Evolutionary conservation across 1,140 invertebrate species (phyloP).

Genomic region (Apis cerana): DNA sequence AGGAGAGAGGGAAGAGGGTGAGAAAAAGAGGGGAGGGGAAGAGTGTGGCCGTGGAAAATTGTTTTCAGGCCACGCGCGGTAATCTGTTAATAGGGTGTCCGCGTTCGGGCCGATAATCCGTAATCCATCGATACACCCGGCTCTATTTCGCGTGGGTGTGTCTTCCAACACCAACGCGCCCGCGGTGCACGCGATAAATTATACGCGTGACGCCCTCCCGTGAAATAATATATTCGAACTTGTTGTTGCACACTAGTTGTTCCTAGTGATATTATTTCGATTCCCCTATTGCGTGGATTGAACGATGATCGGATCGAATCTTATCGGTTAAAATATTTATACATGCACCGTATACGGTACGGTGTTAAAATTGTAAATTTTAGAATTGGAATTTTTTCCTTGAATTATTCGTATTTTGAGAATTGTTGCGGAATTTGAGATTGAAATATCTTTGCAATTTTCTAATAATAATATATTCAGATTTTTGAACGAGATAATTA

Average conservation of each 20-base stretch:
- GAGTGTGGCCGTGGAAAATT: conserved; percentile 71
- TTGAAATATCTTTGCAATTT: too few relatives aligned
- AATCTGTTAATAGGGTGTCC: conserved; percentile 77
- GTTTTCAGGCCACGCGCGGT: conserved; percentile 67
- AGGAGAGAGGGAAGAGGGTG: background rate
- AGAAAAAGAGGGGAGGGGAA: background rate
- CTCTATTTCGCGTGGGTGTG: background rate
- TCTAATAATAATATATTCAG: too few relatives aligned
- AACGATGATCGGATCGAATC: too few relatives aligned
- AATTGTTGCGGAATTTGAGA: too few relatives aligned
- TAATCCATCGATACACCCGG: conserved; percentile 71
- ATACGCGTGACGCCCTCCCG: background rate
- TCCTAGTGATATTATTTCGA: background rate
- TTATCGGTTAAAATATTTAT: background rate
- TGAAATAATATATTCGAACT: background rate
- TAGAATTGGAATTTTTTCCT: too few relatives aligned
- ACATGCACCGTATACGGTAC: too few relatives aligned
- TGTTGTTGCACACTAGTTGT: background rate
- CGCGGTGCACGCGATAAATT: background rate
- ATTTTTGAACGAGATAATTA: too few relatives aligned
- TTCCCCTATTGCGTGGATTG: background rate
- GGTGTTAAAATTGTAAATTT: too few relatives aligned
- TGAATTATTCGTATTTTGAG: too few relatives aligned
- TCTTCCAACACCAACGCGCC: background rate
- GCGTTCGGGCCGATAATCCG: conserved; percentile 71